Base-by-base conservation (phyloP, 92 coral and sea anemone species). In the Bergia puertoricense region DNA sequence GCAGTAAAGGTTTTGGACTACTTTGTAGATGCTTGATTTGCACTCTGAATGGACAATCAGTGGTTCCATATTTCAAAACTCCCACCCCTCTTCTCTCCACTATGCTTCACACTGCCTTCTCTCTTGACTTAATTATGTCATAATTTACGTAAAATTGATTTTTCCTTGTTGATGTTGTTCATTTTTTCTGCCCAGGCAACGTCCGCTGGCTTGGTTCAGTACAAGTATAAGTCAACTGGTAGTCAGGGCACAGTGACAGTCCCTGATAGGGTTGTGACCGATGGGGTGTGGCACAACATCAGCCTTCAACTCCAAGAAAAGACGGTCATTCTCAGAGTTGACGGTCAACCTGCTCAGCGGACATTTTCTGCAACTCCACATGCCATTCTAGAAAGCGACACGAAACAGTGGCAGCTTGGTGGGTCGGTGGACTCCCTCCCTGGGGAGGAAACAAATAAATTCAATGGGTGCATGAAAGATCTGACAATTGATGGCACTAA, bases 261-360 rank as follows among this genome's bases (percentile, higher is more conserved):
- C 85, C 23, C 81, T 8, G 50, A 90, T 67, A 59, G 76, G 57
- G 79, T 84, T 54, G 94, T 94, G 88, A 89, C 91, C 8, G 93
- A 95, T 77, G 99, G 99, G 37, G 62, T 89, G 54, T 97, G 99
- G 99, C 98, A 94, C 83, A 97, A 95, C 89, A 90, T 95, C 83
- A 89, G 96, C 14, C 48, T 97, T 57, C 84, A 84, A 5, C 97
- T 94, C 73, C 82, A 81, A 57, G 91, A 77, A 8, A 93, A 88
- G n/a, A 81, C 91, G 76, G 94, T 94, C 82, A 87, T 88, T 48
- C 94, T 97, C 77, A 91, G 86, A 20, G 86, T 94, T 62, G 95
- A 89, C 79, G 91, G 82, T 84, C 84, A 90, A 83, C 6, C 82
- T 43, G 85, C 4, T 7, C 74, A 76, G 8, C 85, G 86, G 8